Evolutionary conservation across 2,888 invertebrate genomes (phyloP).

Genomic region (Linyphia triangularis): DNA sequence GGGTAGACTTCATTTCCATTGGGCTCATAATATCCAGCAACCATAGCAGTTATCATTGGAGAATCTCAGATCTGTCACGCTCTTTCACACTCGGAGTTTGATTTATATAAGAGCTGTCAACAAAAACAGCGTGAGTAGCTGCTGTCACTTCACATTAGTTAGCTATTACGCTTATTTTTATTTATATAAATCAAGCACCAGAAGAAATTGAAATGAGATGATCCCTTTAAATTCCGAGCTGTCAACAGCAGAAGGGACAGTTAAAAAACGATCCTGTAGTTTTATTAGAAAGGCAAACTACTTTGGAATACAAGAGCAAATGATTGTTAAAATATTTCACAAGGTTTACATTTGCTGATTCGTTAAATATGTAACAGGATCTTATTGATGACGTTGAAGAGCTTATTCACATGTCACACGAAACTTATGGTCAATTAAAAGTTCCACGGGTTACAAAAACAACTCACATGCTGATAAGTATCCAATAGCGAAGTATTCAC

Average conservation of each 20-base stretch:
- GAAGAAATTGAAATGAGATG: background rate
- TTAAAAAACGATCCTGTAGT: background rate
- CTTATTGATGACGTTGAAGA: conserved; percentile 60
- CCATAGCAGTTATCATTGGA: conserved; percentile 75
- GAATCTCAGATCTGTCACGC: conserved; percentile 57
- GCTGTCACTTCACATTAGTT: conserved; percentile 56
- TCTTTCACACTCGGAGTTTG: conserved; percentile 37
- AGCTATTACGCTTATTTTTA: conserved; percentile 15
- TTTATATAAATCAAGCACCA: conserved; percentile 1
- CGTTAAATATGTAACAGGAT: conserved; percentile 42
- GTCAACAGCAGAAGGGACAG: conserved; percentile 17
- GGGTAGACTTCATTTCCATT: conserved; percentile 73
- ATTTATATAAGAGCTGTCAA: conserved; percentile 55
- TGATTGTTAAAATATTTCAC: no score
- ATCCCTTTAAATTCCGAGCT: conserved; percentile 22
- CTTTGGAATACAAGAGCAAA: background rate
- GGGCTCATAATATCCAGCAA: conserved; percentile 74
- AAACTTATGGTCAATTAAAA: conserved; percentile 8
- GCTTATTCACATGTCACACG: conserved; percentile 54
- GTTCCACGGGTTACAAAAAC: conserved; percentile 8
- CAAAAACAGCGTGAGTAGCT: conserved; percentile 45
- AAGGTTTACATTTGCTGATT: background rate
- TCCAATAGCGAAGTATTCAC: conserved; percentile 34
- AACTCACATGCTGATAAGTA: conserved; percentile 55
- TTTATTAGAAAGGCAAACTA: background rate